These are phyloP conservation scores for Oscheius sp. DNA, from an alignment of 1,140 invertebrate species.

Conservation along the genomic window DNA sequence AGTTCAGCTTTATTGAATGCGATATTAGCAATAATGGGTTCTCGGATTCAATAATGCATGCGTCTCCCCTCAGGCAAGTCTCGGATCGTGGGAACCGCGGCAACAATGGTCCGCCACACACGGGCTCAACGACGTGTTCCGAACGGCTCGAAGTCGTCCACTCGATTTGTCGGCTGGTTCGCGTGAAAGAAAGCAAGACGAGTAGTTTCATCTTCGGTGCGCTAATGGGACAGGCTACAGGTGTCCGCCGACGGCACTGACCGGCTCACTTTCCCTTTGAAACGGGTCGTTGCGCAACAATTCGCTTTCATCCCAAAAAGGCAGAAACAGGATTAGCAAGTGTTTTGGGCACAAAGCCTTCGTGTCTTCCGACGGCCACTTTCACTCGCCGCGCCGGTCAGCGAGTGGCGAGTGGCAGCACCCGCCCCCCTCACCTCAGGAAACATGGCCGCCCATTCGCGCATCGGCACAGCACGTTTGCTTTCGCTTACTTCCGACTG, in stretches of 20 bases:
- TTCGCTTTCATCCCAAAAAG: slow-evolving; percentile 7
- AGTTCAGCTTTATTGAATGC: slow-evolving; percentile 31
- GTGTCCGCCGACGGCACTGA: slow-evolving; percentile 11
- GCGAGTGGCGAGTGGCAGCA: slow-evolving; percentile 11
- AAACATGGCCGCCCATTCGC: too few relatives aligned
- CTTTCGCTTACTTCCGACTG: too few relatives aligned
- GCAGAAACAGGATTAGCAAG: slow-evolving; percentile 13
- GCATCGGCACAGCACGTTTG: too few relatives aligned
- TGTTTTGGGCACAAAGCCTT: slow-evolving; percentile 11
- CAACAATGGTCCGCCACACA: not conserved
- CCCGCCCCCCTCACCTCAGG: slow-evolving; percentile 9
- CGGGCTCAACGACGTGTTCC: not conserved
- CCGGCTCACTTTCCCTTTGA: slow-evolving; percentile 8
- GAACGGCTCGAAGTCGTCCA: too few relatives aligned
- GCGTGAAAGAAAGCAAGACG: not conserved
- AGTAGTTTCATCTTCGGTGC: slow-evolving; percentile 15
- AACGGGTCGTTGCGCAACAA: slow-evolving; percentile 12
- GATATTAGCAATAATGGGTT: slow-evolving; percentile 38
- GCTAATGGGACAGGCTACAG: slow-evolving; percentile 9
- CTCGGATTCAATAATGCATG: slow-evolving; percentile 16
- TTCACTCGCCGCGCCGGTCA: not conserved
- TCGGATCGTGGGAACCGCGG: slow-evolving; percentile 24
- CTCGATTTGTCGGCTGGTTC: not conserved
- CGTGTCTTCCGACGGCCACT: slow-evolving; percentile 8
- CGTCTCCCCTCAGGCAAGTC: slow-evolving; percentile 14